A percentile compares a stretch with the other conserved stretches of the same genome.
Evolutionary conservation across 2,797 vertebrate species (phyloP).

Genomic region (Cirrhinus mrigala): DNA sequence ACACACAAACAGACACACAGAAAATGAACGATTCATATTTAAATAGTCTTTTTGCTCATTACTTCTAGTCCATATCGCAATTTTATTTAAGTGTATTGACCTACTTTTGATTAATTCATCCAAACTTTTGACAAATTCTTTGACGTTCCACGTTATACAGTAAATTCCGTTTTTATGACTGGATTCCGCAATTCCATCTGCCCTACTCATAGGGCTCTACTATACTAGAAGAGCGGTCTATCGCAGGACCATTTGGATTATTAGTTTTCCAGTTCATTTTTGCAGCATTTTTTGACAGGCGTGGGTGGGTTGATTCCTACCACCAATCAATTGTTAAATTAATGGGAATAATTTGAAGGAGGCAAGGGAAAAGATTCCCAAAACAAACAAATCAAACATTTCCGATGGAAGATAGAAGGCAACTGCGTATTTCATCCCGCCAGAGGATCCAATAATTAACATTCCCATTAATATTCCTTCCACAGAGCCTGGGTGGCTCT

Average conservation of each 20-base stretch:
- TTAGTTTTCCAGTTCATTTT: neutral
- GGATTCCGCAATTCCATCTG: too few relatives aligned
- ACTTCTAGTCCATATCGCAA: too few relatives aligned
- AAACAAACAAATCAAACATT: constrained; percentile 60
- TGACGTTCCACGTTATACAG: too few relatives aligned
- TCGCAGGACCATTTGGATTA: neutral
- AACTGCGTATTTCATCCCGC: constrained; percentile 68
- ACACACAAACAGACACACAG: too few relatives aligned
- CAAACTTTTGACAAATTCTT: too few relatives aligned
- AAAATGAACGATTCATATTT: too few relatives aligned
- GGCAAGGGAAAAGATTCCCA: neutral
- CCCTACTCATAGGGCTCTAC: too few relatives aligned
- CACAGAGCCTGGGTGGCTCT: constrained; percentile 75
- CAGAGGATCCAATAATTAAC: constrained; percentile 76
- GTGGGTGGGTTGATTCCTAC: neutral
- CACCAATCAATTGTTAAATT: constrained; percentile 5
- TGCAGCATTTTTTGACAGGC: neutral
- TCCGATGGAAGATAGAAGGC: constrained; percentile 45
- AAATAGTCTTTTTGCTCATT: too few relatives aligned
- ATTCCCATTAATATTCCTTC: constrained; percentile 79
- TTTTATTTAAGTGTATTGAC: too few relatives aligned
- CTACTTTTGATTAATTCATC: too few relatives aligned
- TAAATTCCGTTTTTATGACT: too few relatives aligned
- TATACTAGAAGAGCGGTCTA: neutral
- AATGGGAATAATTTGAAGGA: constrained; percentile 26